Conservation (phyloP, 2,113 vertebrate genomes). For the Zosterops pallidus region DNA sequence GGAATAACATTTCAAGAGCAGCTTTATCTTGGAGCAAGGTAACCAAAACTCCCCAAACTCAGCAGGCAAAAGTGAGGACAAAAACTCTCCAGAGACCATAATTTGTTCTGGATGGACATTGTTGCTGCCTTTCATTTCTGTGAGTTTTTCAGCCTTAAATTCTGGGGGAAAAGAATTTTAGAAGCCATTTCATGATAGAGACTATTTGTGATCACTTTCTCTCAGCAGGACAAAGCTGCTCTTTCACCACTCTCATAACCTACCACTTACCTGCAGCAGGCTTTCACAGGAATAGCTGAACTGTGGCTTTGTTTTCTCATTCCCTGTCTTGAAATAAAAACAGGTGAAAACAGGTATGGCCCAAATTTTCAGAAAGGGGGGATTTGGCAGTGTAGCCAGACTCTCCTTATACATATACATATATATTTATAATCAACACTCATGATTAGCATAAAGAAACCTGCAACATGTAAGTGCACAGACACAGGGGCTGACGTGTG, state of each 20-base stretch:
- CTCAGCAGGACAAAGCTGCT: constrained; percentile 9
- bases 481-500: background rate
- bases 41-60: background rate
- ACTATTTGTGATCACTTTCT: background rate
- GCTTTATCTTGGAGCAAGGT: background rate
- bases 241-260: background rate
- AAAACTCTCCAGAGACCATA: background rate
- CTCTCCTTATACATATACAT: background rate
- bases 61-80: background rate
- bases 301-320: background rate
- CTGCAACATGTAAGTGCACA: background rate
- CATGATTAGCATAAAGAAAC: background rate
- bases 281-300: constrained; percentile 1
- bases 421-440: background rate
- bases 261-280: background rate
- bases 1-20: background rate
- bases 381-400: background rate
- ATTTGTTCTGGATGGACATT: background rate
- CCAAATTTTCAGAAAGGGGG: background rate
- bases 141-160: background rate
- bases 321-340: background rate
- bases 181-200: background rate
- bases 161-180: background rate
- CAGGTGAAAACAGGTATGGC: background rate
- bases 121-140: background rate